Evolutionary conservation across 2,797 vertebrate genomes (phyloP).

Genomic region (Corythornis leucogaster): DNA sequence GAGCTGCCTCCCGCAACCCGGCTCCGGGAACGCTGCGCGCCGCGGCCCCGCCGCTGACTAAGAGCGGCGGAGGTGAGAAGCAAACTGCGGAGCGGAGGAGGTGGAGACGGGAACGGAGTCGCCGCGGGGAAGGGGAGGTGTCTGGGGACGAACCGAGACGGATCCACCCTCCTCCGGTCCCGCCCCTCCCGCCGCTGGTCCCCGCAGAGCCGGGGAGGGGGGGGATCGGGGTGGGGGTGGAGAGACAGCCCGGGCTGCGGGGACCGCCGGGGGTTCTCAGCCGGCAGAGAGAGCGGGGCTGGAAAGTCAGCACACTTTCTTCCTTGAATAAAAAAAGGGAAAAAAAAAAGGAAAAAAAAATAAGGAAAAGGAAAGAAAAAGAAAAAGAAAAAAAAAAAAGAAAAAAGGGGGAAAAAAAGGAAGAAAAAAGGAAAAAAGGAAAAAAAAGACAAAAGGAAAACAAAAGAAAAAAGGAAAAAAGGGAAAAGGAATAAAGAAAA

Average conservation of each 20-base stretch:
- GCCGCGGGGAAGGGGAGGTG: neutral
- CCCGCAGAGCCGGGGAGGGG: neutral
- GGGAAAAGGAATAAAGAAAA: too few relatives aligned
- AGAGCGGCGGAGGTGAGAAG: neutral
- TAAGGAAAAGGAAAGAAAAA: too few relatives aligned
- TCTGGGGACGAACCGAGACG: constrained; percentile 35
- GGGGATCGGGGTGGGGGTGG: neutral
- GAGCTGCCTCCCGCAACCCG: neutral
- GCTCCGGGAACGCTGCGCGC: neutral
- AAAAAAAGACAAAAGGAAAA: too few relatives aligned
- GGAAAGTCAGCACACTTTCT: neutral
- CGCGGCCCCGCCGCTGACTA: neutral
- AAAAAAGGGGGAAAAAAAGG: too few relatives aligned
- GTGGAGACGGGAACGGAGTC: neutral
- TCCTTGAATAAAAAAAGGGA: too few relatives aligned
- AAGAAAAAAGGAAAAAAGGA: too few relatives aligned
- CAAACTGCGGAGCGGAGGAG: constrained; percentile 13
- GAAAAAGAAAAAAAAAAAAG: too few relatives aligned
- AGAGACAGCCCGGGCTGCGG: neutral
- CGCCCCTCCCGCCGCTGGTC: neutral
- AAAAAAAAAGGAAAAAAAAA: too few relatives aligned
- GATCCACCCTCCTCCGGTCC: neutral
- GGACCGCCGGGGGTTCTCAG: neutral
- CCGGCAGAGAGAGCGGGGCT: neutral
- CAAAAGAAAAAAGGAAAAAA: too few relatives aligned